Percentiles rank a stretch among this genome's conserved stretches.
Evolutionary conservation across 2,888 invertebrate species (phyloP).

Genomic region (Coelopa pilipes): DNA sequence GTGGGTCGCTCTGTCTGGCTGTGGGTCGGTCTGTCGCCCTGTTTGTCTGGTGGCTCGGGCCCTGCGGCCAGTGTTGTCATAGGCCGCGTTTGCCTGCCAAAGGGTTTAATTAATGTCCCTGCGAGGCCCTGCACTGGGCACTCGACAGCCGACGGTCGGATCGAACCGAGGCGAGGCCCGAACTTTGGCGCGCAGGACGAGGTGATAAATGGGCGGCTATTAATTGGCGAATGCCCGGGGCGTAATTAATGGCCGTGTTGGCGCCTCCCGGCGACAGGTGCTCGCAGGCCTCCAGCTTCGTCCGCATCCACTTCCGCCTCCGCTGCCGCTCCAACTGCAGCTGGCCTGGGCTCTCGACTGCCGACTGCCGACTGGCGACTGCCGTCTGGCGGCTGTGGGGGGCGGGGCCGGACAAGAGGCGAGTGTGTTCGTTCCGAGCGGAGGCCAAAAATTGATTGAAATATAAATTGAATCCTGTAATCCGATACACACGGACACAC

Average conservation of each 20-base stretch:
- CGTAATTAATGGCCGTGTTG: conserved; percentile 1
- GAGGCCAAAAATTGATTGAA: conserved; percentile 48
- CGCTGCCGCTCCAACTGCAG: conserved; percentile 23
- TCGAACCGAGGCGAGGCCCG: not conserved
- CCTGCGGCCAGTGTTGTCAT: not conserved
- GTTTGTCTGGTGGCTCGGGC: not conserved
- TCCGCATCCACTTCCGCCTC: not conserved
- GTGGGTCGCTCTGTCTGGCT: not conserved
- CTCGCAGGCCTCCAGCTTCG: too few relatives aligned
- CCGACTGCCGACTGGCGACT: too few relatives aligned
- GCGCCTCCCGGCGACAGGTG: not conserved
- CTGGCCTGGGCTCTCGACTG: too few relatives aligned
- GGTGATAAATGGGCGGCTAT: conserved; percentile 12
- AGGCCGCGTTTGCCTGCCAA: not conserved
- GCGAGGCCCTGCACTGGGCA: not conserved
- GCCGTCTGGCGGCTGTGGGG: too few relatives aligned
- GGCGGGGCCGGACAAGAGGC: too few relatives aligned
- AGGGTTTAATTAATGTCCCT: conserved; percentile 19
- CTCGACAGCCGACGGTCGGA: not conserved
- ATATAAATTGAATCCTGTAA: conserved; percentile 56
- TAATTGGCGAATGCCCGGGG: conserved; percentile 6
- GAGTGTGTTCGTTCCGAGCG: too few relatives aligned
- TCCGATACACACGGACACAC: conserved; percentile 47
- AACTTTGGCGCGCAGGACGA: too few relatives aligned
- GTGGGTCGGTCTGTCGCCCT: too few relatives aligned